Evolutionary conservation across 2,888 invertebrate species (phyloP), one percentile per base, ranked within the genome.

Genomic region (Anoncus sp.): DNA sequence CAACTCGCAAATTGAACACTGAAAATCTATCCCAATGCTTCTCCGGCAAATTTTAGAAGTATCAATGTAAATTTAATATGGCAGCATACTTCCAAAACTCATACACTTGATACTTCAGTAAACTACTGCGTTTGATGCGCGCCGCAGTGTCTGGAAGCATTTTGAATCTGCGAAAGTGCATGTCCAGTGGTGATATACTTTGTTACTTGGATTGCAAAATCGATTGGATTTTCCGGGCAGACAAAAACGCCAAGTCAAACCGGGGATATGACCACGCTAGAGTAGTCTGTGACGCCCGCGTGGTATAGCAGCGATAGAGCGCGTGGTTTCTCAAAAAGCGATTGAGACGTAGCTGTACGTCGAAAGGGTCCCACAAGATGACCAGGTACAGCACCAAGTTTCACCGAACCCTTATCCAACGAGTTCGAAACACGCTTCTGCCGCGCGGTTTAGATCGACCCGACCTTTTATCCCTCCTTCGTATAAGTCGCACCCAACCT

Each of bases 351-450:
- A 31, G 31, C n/a, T n/a, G 43, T 14, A 40, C 18, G 18, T 14
- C n/a, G 66, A 38, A 27, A 7, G 53, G 16, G 12, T 6, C 66
- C n/a, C 7, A 12, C 10, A 24, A 24, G 27, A 43, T 40, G 27
- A 2, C 24, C 5, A 27, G 16, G 43, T 16, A 59, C 59, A 18
- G 16, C 16, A 27, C 45, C 70, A 43, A 75, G 70, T 70, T 57
- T 70, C 49, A 43, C 16, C 45, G 43, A 65, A 63, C 49, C 49
- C 43, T 63, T 51, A 63, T 55, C 49, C 55, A 65, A 57, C 57
- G 57, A 70, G 63, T 71, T 70, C 55, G 55, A 69, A 75, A 65
- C 70, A 43, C 49, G 63, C n/a, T 70, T 65, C 59, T 18, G 10
- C 22, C 22, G 40, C 22, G 40, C n/a, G 45, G 31, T 72, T 49